Percentiles rank a stretch among this genome's conserved stretches.
These are phyloP conservation scores for Lordiphosa clarofinis DNA, from an alignment of 1,140 invertebrate species.

Conservation along the genomic window DNA sequence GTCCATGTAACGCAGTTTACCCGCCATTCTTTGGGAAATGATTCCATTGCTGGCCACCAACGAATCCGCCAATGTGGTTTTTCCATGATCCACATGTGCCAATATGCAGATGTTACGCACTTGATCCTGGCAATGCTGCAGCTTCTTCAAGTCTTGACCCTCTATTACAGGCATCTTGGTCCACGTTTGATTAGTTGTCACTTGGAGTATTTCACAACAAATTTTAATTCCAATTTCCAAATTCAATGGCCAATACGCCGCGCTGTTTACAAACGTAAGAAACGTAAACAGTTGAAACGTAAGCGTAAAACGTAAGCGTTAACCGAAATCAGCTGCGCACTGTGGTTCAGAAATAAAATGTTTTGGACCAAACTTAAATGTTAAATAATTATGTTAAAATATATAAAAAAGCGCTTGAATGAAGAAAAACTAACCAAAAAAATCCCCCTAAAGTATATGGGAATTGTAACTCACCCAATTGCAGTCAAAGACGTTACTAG, in stretches of 20 bases:
- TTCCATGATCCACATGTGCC: conserved; percentile 99
- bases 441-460: too few relatives aligned
- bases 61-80: conserved; percentile 98
- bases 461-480: too few relatives aligned
- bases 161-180: conserved; percentile 68
- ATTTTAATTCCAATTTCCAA: conserved; percentile 10
- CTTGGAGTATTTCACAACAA: conserved; percentile 9
- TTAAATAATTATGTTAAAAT: too few relatives aligned
- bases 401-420: too few relatives aligned
- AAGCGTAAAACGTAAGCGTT: too few relatives aligned
- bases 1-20: conserved; percentile 95
- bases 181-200: background rate
- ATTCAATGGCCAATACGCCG: conserved; percentile 4
- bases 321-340: too few relatives aligned
- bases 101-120: conserved; percentile 99
- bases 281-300: too few relatives aligned
- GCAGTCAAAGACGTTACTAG: too few relatives aligned
- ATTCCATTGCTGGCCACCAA: conserved; percentile 98
- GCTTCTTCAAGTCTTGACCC: conserved; percentile 44
- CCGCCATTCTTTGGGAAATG: conserved; percentile 94
- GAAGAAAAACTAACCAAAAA: too few relatives aligned
- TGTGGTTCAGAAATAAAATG: too few relatives aligned
- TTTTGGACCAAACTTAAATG: too few relatives aligned
- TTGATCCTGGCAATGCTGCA: conserved; percentile 86
- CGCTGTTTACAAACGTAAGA: conserved; percentile 5